Percentiles rank a stretch among this genome's conserved stretches.
phyloP scores from a whole-genome alignment of 2,888 invertebrate genomes.

The Leptopterna dolabrata region DNA sequence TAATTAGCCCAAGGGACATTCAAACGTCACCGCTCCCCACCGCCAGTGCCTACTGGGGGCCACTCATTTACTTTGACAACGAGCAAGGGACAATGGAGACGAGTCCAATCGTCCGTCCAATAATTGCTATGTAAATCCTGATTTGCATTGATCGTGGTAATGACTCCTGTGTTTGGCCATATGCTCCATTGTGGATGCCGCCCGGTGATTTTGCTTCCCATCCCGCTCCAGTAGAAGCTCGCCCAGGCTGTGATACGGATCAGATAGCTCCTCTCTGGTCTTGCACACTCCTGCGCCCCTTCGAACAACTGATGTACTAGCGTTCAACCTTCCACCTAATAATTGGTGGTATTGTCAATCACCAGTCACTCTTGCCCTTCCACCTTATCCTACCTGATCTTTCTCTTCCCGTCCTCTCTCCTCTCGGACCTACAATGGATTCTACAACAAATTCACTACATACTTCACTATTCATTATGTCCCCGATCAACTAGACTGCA shows the following conservation, averaged over 20 bases:
- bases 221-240: constrained; percentile 11
- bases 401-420: constrained; percentile 16
- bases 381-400: constrained; percentile 38
- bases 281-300: constrained; percentile 3
- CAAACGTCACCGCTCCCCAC: constrained; percentile 46
- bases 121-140: constrained; percentile 55
- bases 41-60: neutral
- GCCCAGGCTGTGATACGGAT: neutral
- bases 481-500: neutral
- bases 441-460: constrained; percentile 50
- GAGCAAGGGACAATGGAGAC: constrained; percentile 39
- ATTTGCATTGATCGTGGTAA: constrained; percentile 49
- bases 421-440: constrained; percentile 6
- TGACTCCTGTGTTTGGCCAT: constrained; percentile 41
- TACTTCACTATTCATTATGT: constrained; percentile 49
- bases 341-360: constrained; percentile 61
- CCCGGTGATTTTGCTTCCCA: constrained; percentile 24
- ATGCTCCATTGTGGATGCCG: constrained; percentile 47
- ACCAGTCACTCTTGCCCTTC: constrained; percentile 49
- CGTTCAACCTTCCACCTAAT: constrained; percentile 51
- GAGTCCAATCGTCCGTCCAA: constrained; percentile 47
- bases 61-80: constrained; percentile 55
- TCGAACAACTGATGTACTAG: constrained; percentile 44
- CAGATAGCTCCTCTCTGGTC: constrained; percentile 10
- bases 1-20: constrained; percentile 51